Evolutionary conservation across 2,797 vertebrate species (phyloP).

Genomic region (Odontamblyopus lacepedii): DNA sequence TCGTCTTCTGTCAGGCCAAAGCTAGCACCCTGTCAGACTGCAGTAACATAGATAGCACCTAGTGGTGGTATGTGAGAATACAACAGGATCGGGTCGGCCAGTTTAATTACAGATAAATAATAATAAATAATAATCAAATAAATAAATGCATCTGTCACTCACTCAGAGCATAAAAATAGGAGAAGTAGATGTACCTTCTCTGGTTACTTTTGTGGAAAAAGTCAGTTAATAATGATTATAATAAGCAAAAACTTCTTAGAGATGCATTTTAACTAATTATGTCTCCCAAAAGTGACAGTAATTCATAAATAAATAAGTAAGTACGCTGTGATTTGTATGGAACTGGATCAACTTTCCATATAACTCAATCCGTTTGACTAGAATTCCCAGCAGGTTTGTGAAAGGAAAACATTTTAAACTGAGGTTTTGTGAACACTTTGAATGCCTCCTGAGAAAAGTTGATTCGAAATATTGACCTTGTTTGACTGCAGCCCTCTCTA

Average conservation of each 20-base stretch:
- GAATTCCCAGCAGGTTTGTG: constrained; percentile 34
- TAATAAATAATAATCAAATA: no score
- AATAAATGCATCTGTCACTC: no score
- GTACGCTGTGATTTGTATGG: constrained; percentile 28
- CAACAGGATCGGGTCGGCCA: no score
- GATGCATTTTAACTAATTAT: not conserved
- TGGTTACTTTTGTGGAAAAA: not conserved
- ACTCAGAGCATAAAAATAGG: no score
- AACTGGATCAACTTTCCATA: constrained; percentile 38
- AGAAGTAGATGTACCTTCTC: not conserved
- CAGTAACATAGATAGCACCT: no score
- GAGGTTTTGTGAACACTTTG: constrained; percentile 6
- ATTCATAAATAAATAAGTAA: constrained; percentile 18
- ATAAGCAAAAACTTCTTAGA: not conserved
- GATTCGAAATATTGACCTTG: constrained; percentile 16
- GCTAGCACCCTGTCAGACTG: no score
- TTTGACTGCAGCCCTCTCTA: constrained; percentile 7
- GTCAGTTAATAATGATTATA: no score
- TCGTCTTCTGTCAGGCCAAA: no score
- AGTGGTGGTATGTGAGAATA: no score
- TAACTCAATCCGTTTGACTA: constrained; percentile 36
- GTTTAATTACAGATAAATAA: no score
- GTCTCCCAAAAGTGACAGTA: not conserved
- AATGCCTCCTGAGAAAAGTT: constrained; percentile 18
- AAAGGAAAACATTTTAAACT: constrained; percentile 29